Percentiles rank a stretch among this genome's conserved stretches.
Evolutionary conservation across 2,888 invertebrate species (phyloP).

Genomic region (Cerastoderma edule): DNA sequence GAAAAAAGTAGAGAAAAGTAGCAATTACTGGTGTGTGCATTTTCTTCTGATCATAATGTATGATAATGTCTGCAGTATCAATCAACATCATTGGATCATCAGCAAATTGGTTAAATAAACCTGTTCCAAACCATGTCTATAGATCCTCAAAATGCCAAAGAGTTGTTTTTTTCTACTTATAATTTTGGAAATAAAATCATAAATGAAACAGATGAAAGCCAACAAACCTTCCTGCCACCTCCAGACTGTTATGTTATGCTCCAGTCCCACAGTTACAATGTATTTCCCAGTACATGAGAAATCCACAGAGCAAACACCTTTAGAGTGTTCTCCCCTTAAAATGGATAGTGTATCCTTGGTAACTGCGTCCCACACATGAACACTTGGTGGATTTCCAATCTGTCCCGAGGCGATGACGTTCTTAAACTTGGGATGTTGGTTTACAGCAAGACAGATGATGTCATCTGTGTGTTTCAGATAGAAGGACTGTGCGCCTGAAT

Average conservation of each 20-base stretch:
- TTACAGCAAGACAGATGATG: conserved; percentile 83
- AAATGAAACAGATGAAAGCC: background rate
- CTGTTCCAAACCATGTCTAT: too few species aligned
- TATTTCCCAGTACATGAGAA: conserved; percentile 84
- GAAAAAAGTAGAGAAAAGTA: too few species aligned
- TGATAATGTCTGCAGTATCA: too few species aligned
- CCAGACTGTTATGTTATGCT: conserved; percentile 82
- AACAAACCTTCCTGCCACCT: conserved; percentile 83
- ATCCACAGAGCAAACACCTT: conserved; percentile 82
- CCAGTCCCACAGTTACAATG: conserved; percentile 81
- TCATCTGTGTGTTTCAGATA: conserved; percentile 84
- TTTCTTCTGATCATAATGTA: too few species aligned
- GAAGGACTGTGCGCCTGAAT: conserved; percentile 82
- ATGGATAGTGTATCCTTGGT: conserved; percentile 82
- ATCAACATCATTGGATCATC: too few species aligned
- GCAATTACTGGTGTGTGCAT: too few species aligned
- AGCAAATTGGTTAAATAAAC: too few species aligned
- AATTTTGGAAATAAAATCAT: background rate
- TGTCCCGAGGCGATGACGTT: conserved; percentile 83
- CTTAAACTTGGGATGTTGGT: conserved; percentile 82
- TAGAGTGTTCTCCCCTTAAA: conserved; percentile 76
- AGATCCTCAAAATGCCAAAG: too few species aligned
- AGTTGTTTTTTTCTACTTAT: too few species aligned
- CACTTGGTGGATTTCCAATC: conserved; percentile 81
- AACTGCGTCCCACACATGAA: conserved; percentile 82